Conservation (phyloP, 2,113 vertebrate species). For the Psammodynastes pulverulentus region DNA sequence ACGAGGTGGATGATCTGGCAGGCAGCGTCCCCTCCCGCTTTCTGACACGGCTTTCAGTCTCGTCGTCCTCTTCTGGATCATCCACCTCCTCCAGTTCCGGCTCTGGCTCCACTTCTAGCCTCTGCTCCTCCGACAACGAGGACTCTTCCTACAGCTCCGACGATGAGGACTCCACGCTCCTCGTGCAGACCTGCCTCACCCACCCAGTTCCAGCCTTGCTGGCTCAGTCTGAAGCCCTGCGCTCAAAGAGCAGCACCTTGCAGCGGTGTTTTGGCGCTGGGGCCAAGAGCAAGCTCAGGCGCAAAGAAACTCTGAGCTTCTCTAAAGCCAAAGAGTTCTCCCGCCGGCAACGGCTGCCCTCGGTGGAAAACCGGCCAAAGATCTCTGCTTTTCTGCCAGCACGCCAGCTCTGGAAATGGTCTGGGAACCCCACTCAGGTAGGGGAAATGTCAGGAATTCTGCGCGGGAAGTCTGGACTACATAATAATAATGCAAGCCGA, state of each 20-base stretch:
- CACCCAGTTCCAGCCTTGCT: slow-evolving; percentile 80
- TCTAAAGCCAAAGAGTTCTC: slow-evolving; percentile 86
- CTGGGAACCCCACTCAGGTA: slow-evolving; percentile 95
- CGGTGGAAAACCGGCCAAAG: slow-evolving; percentile 87
- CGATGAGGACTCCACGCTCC: slow-evolving; percentile 84
- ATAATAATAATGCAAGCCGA: neutral
- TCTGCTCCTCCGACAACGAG: slow-evolving; percentile 95
- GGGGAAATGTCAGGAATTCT: neutral
- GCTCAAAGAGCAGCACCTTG: slow-evolving; percentile 70
- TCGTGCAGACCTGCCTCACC: slow-evolving; percentile 89
- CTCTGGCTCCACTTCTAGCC: slow-evolving; percentile 89
- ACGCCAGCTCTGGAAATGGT: slow-evolving; percentile 94
- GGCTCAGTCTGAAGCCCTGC: slow-evolving; percentile 79
- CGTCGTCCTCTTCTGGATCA: slow-evolving; percentile 93
- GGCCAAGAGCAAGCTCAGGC: slow-evolving; percentile 80
- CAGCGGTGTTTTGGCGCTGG: slow-evolving; percentile 81
- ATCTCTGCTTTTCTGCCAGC: slow-evolving; percentile 86
- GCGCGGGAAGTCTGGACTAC: neutral
- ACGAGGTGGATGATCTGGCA: slow-evolving; percentile 77
- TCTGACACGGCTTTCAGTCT: slow-evolving; percentile 85
- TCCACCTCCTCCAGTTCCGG: slow-evolving; percentile 92
- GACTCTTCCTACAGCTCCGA: slow-evolving; percentile 94
- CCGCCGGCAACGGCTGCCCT: slow-evolving; percentile 85
- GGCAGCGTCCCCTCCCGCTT: slow-evolving; percentile 79
- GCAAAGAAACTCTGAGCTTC: slow-evolving; percentile 81